Conservation (phyloP, 2,113 vertebrate genomes). For the Vombatus ursinus region DNA sequence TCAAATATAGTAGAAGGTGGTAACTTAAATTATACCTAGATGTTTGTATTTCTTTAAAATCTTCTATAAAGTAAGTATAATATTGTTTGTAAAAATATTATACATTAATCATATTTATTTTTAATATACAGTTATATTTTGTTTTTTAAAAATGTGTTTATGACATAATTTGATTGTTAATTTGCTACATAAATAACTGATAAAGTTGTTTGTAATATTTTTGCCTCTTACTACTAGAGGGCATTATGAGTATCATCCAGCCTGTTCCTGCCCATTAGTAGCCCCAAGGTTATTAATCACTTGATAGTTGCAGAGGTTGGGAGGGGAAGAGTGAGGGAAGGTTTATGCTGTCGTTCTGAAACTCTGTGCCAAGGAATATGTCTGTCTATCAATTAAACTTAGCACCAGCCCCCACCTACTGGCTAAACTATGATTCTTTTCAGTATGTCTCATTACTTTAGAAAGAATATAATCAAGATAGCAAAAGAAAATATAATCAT, state of each 20-base stretch:
- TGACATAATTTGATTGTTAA: too few relatives aligned
- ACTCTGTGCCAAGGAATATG: not conserved
- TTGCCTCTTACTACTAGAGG: not conserved
- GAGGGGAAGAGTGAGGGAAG: not conserved
- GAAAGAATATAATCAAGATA: too few relatives aligned
- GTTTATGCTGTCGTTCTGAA: not conserved
- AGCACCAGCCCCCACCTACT: not conserved
- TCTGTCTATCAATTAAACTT: not conserved
- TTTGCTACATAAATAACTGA: too few relatives aligned
- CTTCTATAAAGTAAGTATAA: not conserved
- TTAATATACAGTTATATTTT: not conserved
- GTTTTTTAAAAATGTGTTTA: not conserved
- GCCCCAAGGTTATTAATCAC: not conserved
- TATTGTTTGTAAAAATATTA: not conserved
- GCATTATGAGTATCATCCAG: not conserved
- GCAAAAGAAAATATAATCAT: too few relatives aligned
- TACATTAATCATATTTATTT: not conserved
- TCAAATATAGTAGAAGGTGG: not conserved
- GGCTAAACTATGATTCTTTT: too few relatives aligned
- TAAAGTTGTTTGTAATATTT: too few relatives aligned
- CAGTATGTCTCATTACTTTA: too few relatives aligned
- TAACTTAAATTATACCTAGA: not conserved
- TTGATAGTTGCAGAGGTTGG: too few relatives aligned
- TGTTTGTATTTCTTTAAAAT: not conserved
- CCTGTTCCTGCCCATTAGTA: not conserved